Conservation (phyloP, 1,140 invertebrate species). For the Aporrectodea caliginosa region DNA sequence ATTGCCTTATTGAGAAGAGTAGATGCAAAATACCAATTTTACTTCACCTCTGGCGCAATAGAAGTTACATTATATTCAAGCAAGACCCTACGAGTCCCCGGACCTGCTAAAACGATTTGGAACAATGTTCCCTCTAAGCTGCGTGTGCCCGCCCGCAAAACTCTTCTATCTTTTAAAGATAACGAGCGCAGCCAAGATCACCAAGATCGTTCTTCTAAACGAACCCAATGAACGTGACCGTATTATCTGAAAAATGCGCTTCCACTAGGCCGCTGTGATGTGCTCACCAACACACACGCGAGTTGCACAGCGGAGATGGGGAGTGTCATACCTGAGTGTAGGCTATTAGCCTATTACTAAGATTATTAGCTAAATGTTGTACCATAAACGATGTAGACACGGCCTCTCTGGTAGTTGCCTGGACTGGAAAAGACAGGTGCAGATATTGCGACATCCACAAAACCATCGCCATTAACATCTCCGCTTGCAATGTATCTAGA, state of each 20-base stretch:
- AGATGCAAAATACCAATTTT: background rate
- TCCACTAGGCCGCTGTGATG: background rate
- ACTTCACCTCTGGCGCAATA: background rate
- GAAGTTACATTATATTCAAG: background rate
- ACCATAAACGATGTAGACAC: background rate
- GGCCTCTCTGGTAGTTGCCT: background rate
- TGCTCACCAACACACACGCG: background rate
- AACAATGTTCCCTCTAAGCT: background rate
- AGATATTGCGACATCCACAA: background rate
- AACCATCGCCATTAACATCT: background rate
- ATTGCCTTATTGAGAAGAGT: background rate
- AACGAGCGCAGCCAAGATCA: too few relatives aligned
- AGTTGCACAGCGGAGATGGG: background rate
- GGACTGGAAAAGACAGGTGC: background rate
- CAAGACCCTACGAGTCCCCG: too few relatives aligned
- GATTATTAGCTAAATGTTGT: background rate
- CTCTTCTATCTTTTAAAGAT: too few relatives aligned
- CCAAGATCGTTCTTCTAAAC: too few relatives aligned
- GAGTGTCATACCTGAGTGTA: background rate
- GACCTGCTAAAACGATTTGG: too few relatives aligned
- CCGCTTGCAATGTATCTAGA: background rate
- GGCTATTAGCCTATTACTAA: too few relatives aligned
- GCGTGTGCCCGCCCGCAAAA: too few relatives aligned
- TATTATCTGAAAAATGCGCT: background rate
- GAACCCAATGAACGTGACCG: background rate